A percentile compares a stretch with the other conserved stretches of the same genome.
Evolutionary conservation across 2,797 vertebrate genomes (phyloP).

Genomic region (Cossypha niveicapilla): DNA sequence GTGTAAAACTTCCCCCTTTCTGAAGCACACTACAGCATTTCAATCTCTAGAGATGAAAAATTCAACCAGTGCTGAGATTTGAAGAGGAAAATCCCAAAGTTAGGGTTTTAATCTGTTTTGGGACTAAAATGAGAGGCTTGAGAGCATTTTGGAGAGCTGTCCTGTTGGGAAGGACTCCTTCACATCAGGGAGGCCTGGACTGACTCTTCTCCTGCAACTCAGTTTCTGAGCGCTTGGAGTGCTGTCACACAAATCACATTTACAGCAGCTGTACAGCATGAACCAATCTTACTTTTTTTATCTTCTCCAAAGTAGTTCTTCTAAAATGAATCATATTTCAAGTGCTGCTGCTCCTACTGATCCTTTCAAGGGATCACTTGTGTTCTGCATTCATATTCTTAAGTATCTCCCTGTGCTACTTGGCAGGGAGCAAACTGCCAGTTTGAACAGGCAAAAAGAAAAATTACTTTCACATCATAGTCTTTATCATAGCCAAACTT

Average conservation of each 20-base stretch:
- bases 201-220: not conserved
- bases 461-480: not conserved
- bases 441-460: not conserved
- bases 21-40: not conserved
- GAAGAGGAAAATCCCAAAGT: not conserved
- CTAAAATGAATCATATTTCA: not conserved
- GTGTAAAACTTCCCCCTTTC: not conserved
- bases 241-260: not conserved
- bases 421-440: not conserved
- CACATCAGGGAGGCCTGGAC: fast-evolving
- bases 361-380: not conserved
- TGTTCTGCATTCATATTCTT: not conserved
- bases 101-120: not conserved
- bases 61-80: not conserved
- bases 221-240: not conserved
- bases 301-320: not conserved
- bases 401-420: not conserved
- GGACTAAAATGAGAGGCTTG: not conserved
- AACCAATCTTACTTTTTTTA: not conserved
- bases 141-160: not conserved
- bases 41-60: not conserved
- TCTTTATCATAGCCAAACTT: not conserved
- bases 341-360: not conserved
- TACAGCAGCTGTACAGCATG: not conserved
- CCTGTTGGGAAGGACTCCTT: not conserved